Base-by-base conservation (phyloP, 2,888 invertebrate genomes). In the Tenthredo scrophulariae region DNA sequence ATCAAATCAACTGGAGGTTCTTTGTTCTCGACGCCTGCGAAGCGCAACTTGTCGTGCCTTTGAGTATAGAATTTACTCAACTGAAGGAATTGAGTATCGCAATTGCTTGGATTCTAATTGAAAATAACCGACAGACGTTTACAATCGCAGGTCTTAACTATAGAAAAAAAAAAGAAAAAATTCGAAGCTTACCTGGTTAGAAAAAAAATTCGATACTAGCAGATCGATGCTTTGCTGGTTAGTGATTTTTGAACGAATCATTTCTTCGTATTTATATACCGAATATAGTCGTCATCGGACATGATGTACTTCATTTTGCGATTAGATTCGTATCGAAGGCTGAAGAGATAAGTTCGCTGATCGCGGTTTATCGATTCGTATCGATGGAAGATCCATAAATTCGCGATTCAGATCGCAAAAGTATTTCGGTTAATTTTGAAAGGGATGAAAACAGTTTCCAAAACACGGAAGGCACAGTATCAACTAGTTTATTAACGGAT, bases 261-360 rank as follows among this genome's bases (percentile, higher is more conserved):
- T 29, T 75, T 2, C 22, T 15, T 18, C 29, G 15, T 75, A 72
- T 75, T 26, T 75, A 75, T 75, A 46, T n/a, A 54, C 22, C 43
- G 77, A 43, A n/a, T 54, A 9, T 9, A 26, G 6, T 77, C 29
- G 58, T 79, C 79, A 40, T 79, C 37, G 40, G 37, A 62, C 43
- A 58, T 62, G 5, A 54, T 37, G 37, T 79, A 79, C 58, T 79
- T 37, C 13, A 58, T 79, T 79, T 15, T 37, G 37, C 79, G 79
- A 79, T 79, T 79, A 79, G 79, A 79, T 58, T n/a, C 13, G 79
- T 37, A 58, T 79, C 22, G 58, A 79, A 79, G 46, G 33, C 58
- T 79, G 58, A 58, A 37, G 4, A 79, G 54, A 79, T 79, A 79
- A 79, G 58, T 79, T 79, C 3, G 26, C 4, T 58, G 29, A 18